Evolutionary conservation across 92 coral and sea anemone species (phyloP).

Genomic region (Pocillopora meandrina): DNA sequence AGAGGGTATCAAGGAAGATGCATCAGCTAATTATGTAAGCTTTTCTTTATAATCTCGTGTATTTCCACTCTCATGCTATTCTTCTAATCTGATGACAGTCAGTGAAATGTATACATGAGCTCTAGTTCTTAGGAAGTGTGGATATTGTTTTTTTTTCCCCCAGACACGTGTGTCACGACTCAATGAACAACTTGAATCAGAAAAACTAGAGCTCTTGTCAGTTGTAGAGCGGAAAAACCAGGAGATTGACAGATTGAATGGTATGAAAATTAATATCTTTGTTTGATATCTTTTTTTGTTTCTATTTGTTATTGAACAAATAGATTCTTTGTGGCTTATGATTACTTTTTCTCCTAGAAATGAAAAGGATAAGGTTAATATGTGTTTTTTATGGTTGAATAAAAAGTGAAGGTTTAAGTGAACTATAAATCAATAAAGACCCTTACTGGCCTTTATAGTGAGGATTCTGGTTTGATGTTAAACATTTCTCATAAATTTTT

Average conservation of each 20-base stretch:
- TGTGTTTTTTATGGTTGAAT: too few species aligned
- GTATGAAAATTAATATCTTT: slow-evolving; percentile 32
- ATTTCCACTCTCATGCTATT: neutral
- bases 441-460: too few species aligned
- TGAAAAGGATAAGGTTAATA: too few species aligned
- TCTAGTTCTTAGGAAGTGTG: neutral
- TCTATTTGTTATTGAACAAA: neutral
- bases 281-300: too few species aligned
- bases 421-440: too few species aligned
- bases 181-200: slow-evolving; percentile 91
- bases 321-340: too few species aligned
- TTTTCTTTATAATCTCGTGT: neutral
- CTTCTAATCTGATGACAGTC: too few species aligned
- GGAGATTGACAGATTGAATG: slow-evolving; percentile 94
- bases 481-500: too few species aligned
- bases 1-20: slow-evolving; percentile 81
- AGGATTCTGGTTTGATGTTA: too few species aligned
- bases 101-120: neutral
- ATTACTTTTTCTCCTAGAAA: too few species aligned
- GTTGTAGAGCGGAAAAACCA: slow-evolving; percentile 91
- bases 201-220: slow-evolving; percentile 84
- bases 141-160: slow-evolving; percentile 10
- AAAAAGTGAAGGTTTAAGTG: too few species aligned
- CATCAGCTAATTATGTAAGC: slow-evolving; percentile 89
- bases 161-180: slow-evolving; percentile 79